Evolutionary conservation across 2,888 invertebrate species (phyloP).

Genomic region (Macrophya annulata): DNA sequence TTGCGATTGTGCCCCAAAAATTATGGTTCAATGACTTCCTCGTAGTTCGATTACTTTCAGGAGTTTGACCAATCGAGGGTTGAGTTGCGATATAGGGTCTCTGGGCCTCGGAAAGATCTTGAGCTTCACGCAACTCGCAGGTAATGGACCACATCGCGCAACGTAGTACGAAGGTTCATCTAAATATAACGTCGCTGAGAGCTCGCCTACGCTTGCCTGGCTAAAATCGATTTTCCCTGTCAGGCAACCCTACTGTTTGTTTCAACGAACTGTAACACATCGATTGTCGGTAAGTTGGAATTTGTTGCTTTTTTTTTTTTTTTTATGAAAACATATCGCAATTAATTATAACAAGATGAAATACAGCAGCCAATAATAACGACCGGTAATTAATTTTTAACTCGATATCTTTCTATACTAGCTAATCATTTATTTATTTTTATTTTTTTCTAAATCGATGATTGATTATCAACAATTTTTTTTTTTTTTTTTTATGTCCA

Average conservation of each 20-base stretch:
- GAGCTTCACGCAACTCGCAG: conserved; percentile 46
- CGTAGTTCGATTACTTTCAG: conserved; percentile 35
- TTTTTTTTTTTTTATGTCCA: no score
- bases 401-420: background rate
- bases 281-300: conserved; percentile 41
- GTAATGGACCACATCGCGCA: conserved; percentile 45
- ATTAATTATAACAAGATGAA: background rate
- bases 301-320: background rate
- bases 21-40: conserved; percentile 36
- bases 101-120: conserved; percentile 42
- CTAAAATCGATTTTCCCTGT: conserved; percentile 67
- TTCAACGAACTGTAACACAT: conserved; percentile 29
- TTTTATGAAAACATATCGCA: background rate
- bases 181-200: conserved; percentile 69
- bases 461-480: background rate
- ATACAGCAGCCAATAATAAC: background rate
- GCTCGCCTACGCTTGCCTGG: conserved; percentile 66
- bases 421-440: no score
- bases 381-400: background rate
- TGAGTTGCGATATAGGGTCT: background rate
- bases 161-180: conserved; percentile 65
- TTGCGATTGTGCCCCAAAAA: conserved; percentile 22
- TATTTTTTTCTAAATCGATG: background rate
- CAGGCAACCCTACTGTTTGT: conserved; percentile 11
- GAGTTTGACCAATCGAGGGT: conserved; percentile 36